Base-by-base conservation (phyloP, 2,797 vertebrate genomes). In the Anguilla obscura region DNA sequence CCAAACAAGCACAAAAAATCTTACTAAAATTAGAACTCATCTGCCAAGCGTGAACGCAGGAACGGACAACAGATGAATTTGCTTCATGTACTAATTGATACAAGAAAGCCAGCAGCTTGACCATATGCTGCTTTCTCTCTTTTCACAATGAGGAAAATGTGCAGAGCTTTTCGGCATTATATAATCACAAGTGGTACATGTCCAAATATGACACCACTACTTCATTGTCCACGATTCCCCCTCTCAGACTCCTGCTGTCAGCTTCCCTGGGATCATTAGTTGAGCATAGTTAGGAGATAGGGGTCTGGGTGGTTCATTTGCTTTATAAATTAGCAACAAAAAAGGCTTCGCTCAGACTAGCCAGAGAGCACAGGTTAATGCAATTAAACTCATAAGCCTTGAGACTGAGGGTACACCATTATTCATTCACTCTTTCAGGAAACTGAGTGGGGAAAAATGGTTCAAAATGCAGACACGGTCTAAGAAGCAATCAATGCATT, bases 371-470 rank as follows among this genome's bases (percentile, higher is more conserved):
- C 91, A 93, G 95, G 95, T 95, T 95, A 95, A 95, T 95, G 93
- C 94, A 95, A 95, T 95, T 96, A 95, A 95, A 93, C 93, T 58
- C 93, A 92, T 93, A 94, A 95, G 95, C 94, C 95, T 95, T 94
- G 93, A 94, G 92, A 94, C 93, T 87, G 92, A 92, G 87, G 92
- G 94, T 94, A 92, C 93, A 93, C 95, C 94, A 94, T 95, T 95
- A 95, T 94, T 95, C 94, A 94, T 90, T 88, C 63, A 45, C 60
- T 84, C 80, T 58, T 87, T 84, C 56, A 54, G 80, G 60, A n/a
- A 7, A 69, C 40, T 50, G 86, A 87, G 71, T 33, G 52, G 63
- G 36, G 56, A 45, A 84, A 87, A 84, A 79, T 52, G 14, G 27
- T 58, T 66, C 80, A 84, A 27, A 50, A 87, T 69, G 56, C 60